Evolutionary conservation across 2,113 vertebrate species (phyloP).

Genomic region (Mesitornis unicolor): DNA sequence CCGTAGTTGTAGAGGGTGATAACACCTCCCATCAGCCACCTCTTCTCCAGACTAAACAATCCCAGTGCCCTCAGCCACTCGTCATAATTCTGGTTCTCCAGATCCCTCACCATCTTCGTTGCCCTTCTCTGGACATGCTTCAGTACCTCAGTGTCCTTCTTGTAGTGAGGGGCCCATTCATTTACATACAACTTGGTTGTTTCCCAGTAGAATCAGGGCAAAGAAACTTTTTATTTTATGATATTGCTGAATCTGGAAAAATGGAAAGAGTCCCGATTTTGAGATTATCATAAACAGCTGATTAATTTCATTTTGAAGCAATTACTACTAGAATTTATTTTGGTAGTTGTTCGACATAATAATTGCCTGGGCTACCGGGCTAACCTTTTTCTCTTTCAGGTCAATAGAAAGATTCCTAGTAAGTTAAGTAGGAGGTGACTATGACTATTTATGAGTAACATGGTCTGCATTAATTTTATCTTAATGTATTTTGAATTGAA

Average conservation of each 20-base stretch:
- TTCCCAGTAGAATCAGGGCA: background rate
- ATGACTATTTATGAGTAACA: background rate
- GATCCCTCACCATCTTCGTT: no score
- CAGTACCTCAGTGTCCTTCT: no score
- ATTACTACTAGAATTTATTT: background rate
- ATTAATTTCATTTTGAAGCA: background rate
- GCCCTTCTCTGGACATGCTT: no score
- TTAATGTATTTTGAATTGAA: background rate
- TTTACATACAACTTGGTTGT: no score
- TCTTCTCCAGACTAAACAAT: no score
- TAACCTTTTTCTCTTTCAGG: background rate
- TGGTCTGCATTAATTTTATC: background rate
- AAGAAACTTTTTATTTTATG: background rate
- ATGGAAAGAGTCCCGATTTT: background rate
- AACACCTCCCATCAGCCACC: no score
- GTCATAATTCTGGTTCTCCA: no score
- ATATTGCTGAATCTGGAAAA: background rate
- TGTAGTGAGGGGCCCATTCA: no score
- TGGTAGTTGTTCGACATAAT: background rate
- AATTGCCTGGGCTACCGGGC: background rate
- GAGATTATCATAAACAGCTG: background rate
- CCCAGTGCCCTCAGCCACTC: no score
- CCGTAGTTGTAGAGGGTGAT: no score
- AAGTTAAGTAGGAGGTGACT: background rate
- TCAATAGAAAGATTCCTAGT: background rate